These are phyloP conservation scores for Heliothis virescens DNA, from an alignment of 1,140 invertebrate species.

Conservation along the genomic window DNA sequence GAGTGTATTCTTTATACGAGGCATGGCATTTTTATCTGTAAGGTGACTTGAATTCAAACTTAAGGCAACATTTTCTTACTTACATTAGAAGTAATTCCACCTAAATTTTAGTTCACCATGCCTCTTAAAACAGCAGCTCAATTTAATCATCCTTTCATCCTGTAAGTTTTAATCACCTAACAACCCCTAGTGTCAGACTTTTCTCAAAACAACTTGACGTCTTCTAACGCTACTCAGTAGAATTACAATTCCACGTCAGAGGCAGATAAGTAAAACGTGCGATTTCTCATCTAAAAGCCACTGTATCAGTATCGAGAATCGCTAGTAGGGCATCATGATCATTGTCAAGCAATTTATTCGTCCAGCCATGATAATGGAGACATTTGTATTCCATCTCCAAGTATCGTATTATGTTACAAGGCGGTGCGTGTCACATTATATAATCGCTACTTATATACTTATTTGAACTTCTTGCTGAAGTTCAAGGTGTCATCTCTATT, in stretches of 20 bases:
- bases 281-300: not conserved
- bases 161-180: too few relatives aligned
- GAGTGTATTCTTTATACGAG: too few relatives aligned
- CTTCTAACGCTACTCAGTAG: too few relatives aligned
- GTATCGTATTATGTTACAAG: constrained; percentile 2
- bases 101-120: too few relatives aligned
- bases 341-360: constrained; percentile 23
- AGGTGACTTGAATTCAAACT: too few relatives aligned
- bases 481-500: constrained; percentile 5
- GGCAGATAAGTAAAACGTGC: not conserved
- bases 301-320: not conserved
- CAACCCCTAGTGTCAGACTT: too few relatives aligned
- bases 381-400: constrained; percentile 6
- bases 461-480: not conserved
- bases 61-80: too few relatives aligned
- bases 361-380: not conserved
- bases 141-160: not conserved
- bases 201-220: too few relatives aligned
- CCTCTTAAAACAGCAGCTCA: too few relatives aligned
- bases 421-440: not conserved
- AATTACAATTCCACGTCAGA: too few relatives aligned
- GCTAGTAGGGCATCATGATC: not conserved
- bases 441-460: not conserved
- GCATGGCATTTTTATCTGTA: too few relatives aligned
- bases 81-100: too few relatives aligned